These are phyloP conservation scores for Pantherophis vulpinus DNA, from an alignment of 2,797 vertebrate genomes.

Conservation along the genomic window DNA sequence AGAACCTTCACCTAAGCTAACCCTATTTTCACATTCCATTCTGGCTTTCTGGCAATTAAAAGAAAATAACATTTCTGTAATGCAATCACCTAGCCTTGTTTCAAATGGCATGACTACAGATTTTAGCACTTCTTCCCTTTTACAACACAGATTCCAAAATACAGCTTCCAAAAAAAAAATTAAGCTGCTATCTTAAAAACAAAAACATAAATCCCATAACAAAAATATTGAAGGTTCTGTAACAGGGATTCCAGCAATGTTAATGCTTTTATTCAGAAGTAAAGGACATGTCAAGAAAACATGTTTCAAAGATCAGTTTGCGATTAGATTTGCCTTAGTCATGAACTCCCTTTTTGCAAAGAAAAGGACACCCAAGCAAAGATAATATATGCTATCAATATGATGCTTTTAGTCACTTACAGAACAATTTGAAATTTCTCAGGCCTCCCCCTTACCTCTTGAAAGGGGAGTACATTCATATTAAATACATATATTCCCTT, in stretches of 20 bases:
- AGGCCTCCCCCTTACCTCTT: neutral
- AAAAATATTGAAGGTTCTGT: neutral
- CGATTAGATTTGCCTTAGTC: conserved; percentile 18
- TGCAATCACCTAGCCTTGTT: neutral
- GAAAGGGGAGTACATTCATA: neutral
- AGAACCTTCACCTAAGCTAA: neutral
- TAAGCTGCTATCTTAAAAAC: conserved; percentile 11
- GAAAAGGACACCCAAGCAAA: conserved; percentile 14
- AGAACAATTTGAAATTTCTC: conserved; percentile 27
- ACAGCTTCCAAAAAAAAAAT: neutral
- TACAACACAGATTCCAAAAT: neutral
- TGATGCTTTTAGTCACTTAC: conserved; percentile 24
- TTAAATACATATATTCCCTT: neutral
- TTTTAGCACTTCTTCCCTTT: neutral
- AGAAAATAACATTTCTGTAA: neutral
- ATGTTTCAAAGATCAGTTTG: conserved; percentile 56
- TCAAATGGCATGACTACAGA: neutral
- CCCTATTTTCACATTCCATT: neutral
- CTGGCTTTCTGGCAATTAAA: neutral
- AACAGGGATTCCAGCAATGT: conserved; percentile 17
- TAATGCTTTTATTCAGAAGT: conserved; percentile 10
- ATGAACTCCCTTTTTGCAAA: conserved; percentile 8
- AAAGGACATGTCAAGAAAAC: conserved; percentile 18
- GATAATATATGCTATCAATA: conserved; percentile 38
- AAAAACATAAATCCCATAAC: neutral